Conservation (phyloP, 2,113 vertebrate species). For the Gallinago jamesoni region DNA sequence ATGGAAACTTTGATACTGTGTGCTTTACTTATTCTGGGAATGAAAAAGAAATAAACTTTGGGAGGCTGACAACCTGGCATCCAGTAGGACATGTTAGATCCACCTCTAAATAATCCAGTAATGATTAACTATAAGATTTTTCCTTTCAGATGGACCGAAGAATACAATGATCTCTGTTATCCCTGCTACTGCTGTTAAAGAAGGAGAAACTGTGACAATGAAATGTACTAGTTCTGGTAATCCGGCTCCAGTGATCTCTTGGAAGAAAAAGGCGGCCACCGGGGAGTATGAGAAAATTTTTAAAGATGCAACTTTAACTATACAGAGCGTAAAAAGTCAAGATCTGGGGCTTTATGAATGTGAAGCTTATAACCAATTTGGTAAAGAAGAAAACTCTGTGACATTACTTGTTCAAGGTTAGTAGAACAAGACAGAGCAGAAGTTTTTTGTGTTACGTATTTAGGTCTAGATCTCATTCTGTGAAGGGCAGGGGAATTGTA, state of each 20-base stretch:
- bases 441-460: background rate
- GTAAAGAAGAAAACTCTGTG: constrained; percentile 55
- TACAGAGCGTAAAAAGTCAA: constrained; percentile 58
- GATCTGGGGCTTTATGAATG: constrained; percentile 74
- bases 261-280: constrained; percentile 38
- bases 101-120: background rate
- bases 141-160: constrained; percentile 67
- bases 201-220: constrained; percentile 72
- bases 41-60: background rate
- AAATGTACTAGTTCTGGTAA: constrained; percentile 68
- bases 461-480: background rate
- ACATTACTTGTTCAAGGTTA: constrained; percentile 71
- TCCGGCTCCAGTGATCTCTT: constrained; percentile 66
- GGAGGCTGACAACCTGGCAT: background rate
- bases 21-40: background rate
- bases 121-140: background rate
- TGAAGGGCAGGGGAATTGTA: background rate
- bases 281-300: constrained; percentile 40
- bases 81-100: background rate
- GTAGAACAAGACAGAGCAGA: background rate
- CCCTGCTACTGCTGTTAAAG: constrained; percentile 55
- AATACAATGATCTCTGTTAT: constrained; percentile 51
- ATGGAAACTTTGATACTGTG: background rate
- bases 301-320: constrained; percentile 49
- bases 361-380: constrained; percentile 62